A percentile compares a stretch with the other conserved stretches of the same genome.
Conservation (phyloP, 1,140 invertebrate genomes). For the Choristoneura fumiferana region DNA sequence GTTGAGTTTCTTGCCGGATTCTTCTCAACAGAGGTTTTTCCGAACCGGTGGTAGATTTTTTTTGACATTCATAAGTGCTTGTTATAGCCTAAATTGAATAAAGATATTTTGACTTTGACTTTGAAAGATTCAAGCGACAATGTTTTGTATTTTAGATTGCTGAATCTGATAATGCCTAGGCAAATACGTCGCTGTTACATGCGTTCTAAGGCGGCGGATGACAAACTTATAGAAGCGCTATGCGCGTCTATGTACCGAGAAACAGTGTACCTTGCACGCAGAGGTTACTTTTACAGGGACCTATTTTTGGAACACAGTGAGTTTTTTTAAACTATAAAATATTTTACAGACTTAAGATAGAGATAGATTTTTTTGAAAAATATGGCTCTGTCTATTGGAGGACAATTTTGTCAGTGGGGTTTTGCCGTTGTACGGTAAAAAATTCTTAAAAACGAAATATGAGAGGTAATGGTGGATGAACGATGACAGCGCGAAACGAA, state of each 20-base stretch:
- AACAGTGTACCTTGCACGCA: constrained; percentile 32
- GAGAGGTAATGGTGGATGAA: too few species aligned
- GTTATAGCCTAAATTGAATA: not conserved
- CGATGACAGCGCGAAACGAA: too few species aligned
- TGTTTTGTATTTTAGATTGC: constrained; percentile 15
- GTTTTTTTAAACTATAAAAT: not conserved
- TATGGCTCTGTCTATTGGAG: not conserved
- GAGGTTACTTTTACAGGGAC: constrained; percentile 35
- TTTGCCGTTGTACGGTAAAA: too few species aligned
- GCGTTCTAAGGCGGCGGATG: constrained; percentile 22
- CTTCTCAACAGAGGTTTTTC: too few species aligned
- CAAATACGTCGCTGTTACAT: constrained; percentile 31
- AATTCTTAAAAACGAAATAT: too few species aligned
- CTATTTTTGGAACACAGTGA: constrained; percentile 41
- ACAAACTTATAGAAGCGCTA: constrained; percentile 25
- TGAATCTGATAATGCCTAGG: constrained; percentile 25
- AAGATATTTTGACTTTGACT: not conserved
- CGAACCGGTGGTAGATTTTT: too few species aligned
- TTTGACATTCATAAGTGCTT: too few species aligned
- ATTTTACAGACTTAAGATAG: not conserved
- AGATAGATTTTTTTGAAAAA: not conserved
- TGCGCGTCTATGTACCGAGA: constrained; percentile 39
- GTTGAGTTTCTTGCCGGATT: too few species aligned
- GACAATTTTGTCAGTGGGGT: too few species aligned
- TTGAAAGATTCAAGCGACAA: not conserved